Percentiles rank a stretch among this genome's conserved stretches.
Evolutionary conservation across 2,113 vertebrate species (phyloP).

Genomic region (Siniperca knerii): DNA sequence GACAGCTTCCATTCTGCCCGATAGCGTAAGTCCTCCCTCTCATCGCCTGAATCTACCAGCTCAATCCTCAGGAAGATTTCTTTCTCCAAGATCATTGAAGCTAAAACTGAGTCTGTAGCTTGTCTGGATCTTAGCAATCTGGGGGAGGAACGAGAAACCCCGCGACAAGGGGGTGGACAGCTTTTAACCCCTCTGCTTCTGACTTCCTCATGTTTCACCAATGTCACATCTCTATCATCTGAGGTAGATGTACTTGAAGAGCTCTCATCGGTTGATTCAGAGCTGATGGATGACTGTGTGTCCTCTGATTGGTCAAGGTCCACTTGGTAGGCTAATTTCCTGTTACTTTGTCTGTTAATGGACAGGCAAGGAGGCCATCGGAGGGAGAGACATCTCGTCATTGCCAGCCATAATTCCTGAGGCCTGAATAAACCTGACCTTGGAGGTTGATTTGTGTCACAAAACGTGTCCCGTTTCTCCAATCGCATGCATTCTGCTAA

Average conservation of each 20-base stretch:
- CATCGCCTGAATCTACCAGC: conserved; percentile 66
- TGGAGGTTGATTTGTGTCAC: conserved; percentile 12
- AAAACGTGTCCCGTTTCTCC: conserved; percentile 25
- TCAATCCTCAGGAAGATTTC: conserved; percentile 77
- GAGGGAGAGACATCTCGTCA: conserved; percentile 75
- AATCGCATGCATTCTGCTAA: not conserved
- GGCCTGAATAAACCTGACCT: conserved; percentile 64
- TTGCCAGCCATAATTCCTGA: conserved; percentile 71
- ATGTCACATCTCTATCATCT: conserved; percentile 28
- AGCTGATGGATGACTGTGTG: conserved; percentile 34
- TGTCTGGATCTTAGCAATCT: conserved; percentile 56
- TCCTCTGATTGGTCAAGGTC: conserved; percentile 57
- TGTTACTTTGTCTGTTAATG: conserved; percentile 59
- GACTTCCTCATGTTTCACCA: conserved; percentile 36
- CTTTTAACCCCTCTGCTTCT: conserved; percentile 44
- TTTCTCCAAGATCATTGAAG: conserved; percentile 69
- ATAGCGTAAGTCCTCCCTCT: conserved; percentile 70
- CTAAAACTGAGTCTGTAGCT: conserved; percentile 48
- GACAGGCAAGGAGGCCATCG: conserved; percentile 74
- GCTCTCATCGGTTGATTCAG: conserved; percentile 60
- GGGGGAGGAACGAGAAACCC: conserved; percentile 65
- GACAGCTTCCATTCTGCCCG: conserved; percentile 79
- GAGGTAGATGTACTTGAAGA: conserved; percentile 49
- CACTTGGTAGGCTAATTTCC: conserved; percentile 58
- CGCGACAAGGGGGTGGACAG: conserved; percentile 7